Base-by-base conservation (phyloP, 2,888 invertebrate genomes). In the Sylvicola fuscatus region DNA sequence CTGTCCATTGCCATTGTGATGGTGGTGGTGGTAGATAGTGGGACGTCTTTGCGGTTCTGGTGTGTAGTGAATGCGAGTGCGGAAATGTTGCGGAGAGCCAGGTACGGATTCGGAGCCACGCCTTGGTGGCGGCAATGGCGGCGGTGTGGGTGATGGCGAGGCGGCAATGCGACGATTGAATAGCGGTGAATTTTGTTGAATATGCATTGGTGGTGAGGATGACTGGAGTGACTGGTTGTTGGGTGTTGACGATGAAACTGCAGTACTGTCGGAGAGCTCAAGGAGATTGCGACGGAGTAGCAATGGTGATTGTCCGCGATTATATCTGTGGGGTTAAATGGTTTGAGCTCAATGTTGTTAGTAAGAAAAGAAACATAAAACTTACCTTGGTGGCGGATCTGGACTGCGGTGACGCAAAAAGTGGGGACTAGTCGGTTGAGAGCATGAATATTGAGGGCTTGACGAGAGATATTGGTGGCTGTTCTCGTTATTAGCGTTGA, bases 41-140 rank as follows among this genome's bases (percentile, higher is more conserved):
- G 21, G 21, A 21, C 66, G 61, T 40, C 68, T 49, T 46, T 67
- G 68, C 33, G 67, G 66, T 49, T 68, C 67, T 14, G 68, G 68
- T 30, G 68, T 68, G 45, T 68, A 67, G 44, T 65, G 64, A 40
- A 68, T 66, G 41, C 72, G 66, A 12, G 74, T 66, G 41, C 72
- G 64, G 38, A 72, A 61, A 47, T 73, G 70, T 44, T 59, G 74
- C 12, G 76, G 76, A 35, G 74, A 75, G 32, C 74, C 74, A 14
- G 76, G 75, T 37, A 75, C 73, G 49, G 73, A 73, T 53, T 75
- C 75, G 2, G 73, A 73, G 14, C 74, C 60, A 39, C 72, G 63
- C 38, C 75, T 47, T 31, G 59, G 58, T 32, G 59, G 58, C 29
- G 58, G 58, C 43, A 56, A 41, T 14, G 60, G 58, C 8, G 58